Evolutionary conservation across 2,113 vertebrate genomes (phyloP), one percentile per base, ranked within the genome.

Genomic region (Sinocyclocheilus anshuiensis): DNA sequence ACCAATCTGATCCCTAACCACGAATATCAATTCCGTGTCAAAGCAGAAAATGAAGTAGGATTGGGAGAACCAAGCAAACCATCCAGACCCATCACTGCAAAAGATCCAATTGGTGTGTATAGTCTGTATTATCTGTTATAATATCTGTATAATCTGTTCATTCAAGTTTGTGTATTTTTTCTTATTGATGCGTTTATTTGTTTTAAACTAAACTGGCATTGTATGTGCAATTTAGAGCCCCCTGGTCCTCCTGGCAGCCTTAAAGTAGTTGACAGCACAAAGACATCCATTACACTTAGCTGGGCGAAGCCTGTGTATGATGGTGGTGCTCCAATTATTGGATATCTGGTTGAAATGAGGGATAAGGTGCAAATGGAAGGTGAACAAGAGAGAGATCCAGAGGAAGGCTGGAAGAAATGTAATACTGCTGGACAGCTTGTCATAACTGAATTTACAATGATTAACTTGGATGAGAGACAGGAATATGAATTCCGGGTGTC

Each of bases 11-110:
- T 98, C 88, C 97, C 97, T 88, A 97, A 97, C 90, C 97, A 98
- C 1, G 97, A 99, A 89, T 99, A 99, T 89, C 98, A 99, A 92
- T 99, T 98, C 95, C 97, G 98, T 0, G 98, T 99, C 89, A 99
- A 97, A 92, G 98, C 98, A 4, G 98, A 99, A 95, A 99, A 99
- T 89, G 97, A 99, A 91, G 95, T 99, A 0, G 98, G 98, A 89
- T 92, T 99, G 89, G 98, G 98, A 93, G 98, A 99, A 78, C 97
- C 98, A 89, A 99, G 98, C 91, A 96, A 97, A 88, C 96, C 98
- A 53, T 99, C 97, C 90, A 96, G 95, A 95, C 97, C 97, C 42
- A 94, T 97, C 77, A 91, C 97, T 89, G 97, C 98, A 85, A 99
- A 99, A 94, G 98, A 99, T 91, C 97, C 97, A 83, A 98, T 99